Percentiles rank a stretch among this genome's conserved stretches.
phyloP scores from a whole-genome alignment of 2,888 invertebrate genomes.

The Lissonota sp. region DNA sequence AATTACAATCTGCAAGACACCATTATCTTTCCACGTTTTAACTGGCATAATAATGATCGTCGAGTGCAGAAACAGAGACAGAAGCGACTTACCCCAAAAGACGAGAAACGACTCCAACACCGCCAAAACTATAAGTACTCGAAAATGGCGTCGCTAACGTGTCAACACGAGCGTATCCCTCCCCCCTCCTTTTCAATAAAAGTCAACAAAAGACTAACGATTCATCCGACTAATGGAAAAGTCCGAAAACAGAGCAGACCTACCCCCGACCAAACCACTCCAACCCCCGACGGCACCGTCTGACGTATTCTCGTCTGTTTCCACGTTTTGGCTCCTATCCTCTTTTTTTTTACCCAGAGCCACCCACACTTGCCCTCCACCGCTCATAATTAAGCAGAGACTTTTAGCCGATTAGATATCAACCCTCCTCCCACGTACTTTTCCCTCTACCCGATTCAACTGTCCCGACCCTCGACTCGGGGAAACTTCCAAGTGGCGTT shows the following conservation, averaged over 20 bases:
- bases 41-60: no score
- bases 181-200: slow-evolving; percentile 80
- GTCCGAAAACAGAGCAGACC: slow-evolving; percentile 81
- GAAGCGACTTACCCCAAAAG: no score
- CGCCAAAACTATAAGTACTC: slow-evolving; percentile 58
- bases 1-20: no score
- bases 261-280: slow-evolving; percentile 46
- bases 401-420: slow-evolving; percentile 83
- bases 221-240: slow-evolving; percentile 84
- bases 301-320: slow-evolving; percentile 62
- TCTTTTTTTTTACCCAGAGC: slow-evolving; percentile 55
- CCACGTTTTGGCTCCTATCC: slow-evolving; percentile 51
- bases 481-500: slow-evolving; percentile 40
- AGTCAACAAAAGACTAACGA: slow-evolving; percentile 84
- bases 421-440: slow-evolving; percentile 43
- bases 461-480: slow-evolving; percentile 14
- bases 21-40: no score
- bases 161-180: slow-evolving; percentile 73
- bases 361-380: slow-evolving; percentile 68
- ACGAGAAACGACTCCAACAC: slow-evolving; percentile 24
- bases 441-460: slow-evolving; percentile 25
- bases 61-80: no score
- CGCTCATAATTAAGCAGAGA: slow-evolving; percentile 83
- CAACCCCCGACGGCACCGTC: slow-evolving; percentile 62
- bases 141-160: slow-evolving; percentile 68